phyloP scores from a whole-genome alignment of 2,888 invertebrate species.

The Malacosoma neustria region DNA sequence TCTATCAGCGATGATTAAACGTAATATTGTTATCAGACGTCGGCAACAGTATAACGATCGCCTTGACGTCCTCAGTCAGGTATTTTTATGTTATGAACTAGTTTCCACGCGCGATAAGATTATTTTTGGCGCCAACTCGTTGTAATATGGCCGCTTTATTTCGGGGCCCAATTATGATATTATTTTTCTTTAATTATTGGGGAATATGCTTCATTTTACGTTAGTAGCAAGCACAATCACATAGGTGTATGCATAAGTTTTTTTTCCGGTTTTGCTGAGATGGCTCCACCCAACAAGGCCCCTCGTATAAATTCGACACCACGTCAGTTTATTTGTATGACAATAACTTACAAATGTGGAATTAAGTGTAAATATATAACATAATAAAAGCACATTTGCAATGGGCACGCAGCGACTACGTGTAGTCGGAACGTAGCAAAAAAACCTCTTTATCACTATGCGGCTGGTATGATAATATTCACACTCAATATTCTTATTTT shows the following conservation, averaged over 20 bases:
- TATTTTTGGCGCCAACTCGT: conserved; percentile 42
- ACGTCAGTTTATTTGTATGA: no score
- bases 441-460: neutral
- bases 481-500: no score
- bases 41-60: conserved; percentile 15
- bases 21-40: conserved; percentile 24
- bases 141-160: conserved; percentile 18
- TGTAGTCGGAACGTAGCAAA: neutral
- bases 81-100: conserved; percentile 33
- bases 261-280: no score
- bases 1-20: neutral
- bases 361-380: no score
- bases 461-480: no score
- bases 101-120: conserved; percentile 50
- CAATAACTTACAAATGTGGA: no score
- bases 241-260: no score
- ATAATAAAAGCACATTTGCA: neutral
- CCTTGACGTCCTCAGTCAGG: conserved; percentile 28
- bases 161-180: conserved; percentile 5
- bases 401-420: neutral
- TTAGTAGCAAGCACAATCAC: no score
- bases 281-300: no score
- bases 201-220: no score
- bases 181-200: no score
- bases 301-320: no score